A percentile compares a stretch with the other conserved stretches of the same genome.
These are phyloP conservation scores for Sussaba pulchella DNA, from an alignment of 2,888 invertebrate genomes.

Conservation along the genomic window DNA sequence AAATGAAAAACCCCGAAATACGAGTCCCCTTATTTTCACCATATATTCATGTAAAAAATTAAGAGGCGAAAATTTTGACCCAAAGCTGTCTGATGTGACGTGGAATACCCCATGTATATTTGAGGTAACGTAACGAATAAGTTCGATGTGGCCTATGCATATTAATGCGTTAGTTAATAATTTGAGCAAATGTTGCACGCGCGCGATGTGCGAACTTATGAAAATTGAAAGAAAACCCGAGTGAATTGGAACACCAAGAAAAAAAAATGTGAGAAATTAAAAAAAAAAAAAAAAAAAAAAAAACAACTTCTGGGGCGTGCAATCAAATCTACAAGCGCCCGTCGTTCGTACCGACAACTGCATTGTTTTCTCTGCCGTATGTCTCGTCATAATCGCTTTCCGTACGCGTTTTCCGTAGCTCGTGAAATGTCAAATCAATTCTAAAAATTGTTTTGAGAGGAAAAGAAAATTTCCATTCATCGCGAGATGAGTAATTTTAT, in stretches of 20 bases:
- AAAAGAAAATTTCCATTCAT: no score
- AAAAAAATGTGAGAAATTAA: no score
- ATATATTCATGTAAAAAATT: no score
- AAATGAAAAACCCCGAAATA: no score
- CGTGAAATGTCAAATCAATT: no score
- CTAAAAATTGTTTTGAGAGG: no score
- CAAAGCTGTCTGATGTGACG: no score
- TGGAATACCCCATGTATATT: no score
- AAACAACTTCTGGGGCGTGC: conserved; percentile 47
- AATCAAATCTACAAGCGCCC: conserved; percentile 59
- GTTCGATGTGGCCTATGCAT: conserved; percentile 68
- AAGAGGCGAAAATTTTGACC: no score
- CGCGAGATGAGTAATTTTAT: no score
- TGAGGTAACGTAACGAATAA: conserved; percentile 44
- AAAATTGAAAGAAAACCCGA: conserved; percentile 32
- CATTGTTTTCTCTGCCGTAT: conserved; percentile 32
- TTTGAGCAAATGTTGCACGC: conserved; percentile 31
- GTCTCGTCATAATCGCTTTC: conserved; percentile 6
- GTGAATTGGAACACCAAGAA: conserved; percentile 56
- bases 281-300: conserved; percentile 17
- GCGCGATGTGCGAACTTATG: conserved; percentile 36
- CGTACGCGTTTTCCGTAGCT: not conserved
- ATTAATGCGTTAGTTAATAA: conserved; percentile 57
- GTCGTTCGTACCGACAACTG: conserved; percentile 20
- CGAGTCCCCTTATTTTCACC: no score